Evolutionary conservation across 2,888 invertebrate genomes (phyloP), one percentile per base, ranked within the genome.

Genomic region (Cynaeus angustus): DNA sequence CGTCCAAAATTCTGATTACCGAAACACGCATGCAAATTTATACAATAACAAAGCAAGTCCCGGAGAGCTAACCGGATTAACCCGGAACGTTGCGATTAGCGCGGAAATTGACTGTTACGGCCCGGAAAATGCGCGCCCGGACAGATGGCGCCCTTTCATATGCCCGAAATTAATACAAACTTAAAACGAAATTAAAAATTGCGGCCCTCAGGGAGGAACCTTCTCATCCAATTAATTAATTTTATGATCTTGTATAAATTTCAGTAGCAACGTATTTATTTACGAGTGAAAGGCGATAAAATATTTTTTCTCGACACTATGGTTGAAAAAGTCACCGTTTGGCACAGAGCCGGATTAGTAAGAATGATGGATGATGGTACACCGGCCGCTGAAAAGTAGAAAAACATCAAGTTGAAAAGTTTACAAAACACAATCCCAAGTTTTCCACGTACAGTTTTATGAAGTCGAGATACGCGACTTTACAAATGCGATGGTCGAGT

Each of bases 31-130:
- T 79, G 76, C 73, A 78, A 79, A 81, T 81, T 80, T 79, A 79
- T 80, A 79, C 80, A 80, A 80, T 78, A 80, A 77, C 78, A 78
- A 72, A 76, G 74, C 74, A 75, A 74, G 71, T 71, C 72, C 76
- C 74, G 74, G 73, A 75, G 72, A 69, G 74, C 71, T 79, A 82
- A 81, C 80, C 78, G 79, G 79, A 81, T 80, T 80, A 81, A 77
- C 74, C 74, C 77, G 76, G 77, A 75, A 78, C 77, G 73, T 65
- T 73, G 75, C 78, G 81, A 81, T 82, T 80, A 81, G 76, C 75
- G 79, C 77, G 81, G 82, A 81, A 82, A 82, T 82, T 81, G 81
- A 80, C 82, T 82, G 80, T 81, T 81, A 78, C 79, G 77, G 76
- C 73, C 77, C 78, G 78, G 79, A 79, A 80, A 80, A 78, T 75